Percentiles rank a stretch among this genome's conserved stretches.
phyloP scores from a whole-genome alignment of 2,888 invertebrate species.

The Athetis lepigone region DNA sequence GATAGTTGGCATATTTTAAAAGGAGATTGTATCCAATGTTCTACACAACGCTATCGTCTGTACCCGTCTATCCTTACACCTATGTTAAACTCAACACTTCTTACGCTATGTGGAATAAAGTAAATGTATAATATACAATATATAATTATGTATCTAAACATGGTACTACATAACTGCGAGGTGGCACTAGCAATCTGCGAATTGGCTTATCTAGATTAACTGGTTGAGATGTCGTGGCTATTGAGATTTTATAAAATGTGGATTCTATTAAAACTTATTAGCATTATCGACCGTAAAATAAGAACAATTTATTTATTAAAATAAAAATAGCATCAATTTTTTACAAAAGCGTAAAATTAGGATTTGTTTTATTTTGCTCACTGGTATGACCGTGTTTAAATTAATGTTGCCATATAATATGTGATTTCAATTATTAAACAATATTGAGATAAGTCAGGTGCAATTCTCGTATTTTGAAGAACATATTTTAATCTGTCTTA shows the following conservation, averaged over 20 bases:
- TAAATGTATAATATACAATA: constrained; percentile 71
- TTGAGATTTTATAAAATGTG: background rate
- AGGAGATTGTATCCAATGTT: constrained; percentile 76
- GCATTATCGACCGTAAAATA: background rate
- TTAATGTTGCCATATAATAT: no score
- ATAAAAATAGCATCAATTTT: background rate
- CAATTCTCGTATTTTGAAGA: no score
- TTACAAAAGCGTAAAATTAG: background rate
- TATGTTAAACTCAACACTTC: constrained; percentile 81
- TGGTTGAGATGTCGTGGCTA: constrained; percentile 30
- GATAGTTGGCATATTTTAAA: constrained; percentile 76
- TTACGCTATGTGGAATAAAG: constrained; percentile 87
- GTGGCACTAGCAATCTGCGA: constrained; percentile 83
- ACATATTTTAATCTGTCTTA: no score
- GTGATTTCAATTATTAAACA: no score
- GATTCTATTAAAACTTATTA: no score
- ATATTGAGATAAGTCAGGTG: no score
- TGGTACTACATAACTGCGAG: constrained; percentile 85
- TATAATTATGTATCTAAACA: constrained; percentile 73
- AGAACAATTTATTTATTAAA: background rate
- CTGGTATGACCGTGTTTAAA: background rate
- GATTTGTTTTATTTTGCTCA: background rate
- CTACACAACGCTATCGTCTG: constrained; percentile 71
- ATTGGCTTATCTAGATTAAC: constrained; percentile 71
- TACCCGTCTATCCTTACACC: constrained; percentile 82